Evolutionary conservation across 2,888 invertebrate species (phyloP), one percentile per base, ranked within the genome.

Genomic region (Drosophila borborema): DNA sequence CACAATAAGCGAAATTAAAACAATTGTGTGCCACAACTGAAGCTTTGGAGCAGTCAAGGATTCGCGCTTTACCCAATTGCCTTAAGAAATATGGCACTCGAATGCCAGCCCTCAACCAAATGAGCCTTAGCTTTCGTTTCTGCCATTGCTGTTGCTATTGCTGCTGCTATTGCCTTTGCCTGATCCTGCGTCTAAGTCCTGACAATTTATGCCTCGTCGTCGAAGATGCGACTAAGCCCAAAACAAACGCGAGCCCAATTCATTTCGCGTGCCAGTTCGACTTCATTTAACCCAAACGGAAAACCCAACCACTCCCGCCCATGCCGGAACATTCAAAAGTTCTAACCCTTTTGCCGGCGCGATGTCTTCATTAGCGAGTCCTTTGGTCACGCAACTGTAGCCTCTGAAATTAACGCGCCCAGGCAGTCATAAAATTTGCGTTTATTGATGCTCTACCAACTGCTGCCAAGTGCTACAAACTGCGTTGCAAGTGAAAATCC

Each of bases 251-350:
- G 67, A 18, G 51, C 72, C 77, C 90, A 87, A 89, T 89, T 89
- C 90, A 82, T 90, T 86, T 78, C 72, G 67, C 82, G 82, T 90
- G 84, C 85, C 89, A 64, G 91, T 91, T 92, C 89, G 91, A 91
- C 91, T 91, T 90, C 91, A 91, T 91, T 91, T 91, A 91, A 90
- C 91, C 90, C 82, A 28, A 34, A 66, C 58, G 56, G 58, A 46
- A 40, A 48, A 54, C 62, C 49, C 40, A 16, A 6, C 20, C 31
- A 55, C 43, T 20, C 16, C 58, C 48, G n/a, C 56, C 60, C 54
- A 23, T n/a, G 36, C 20, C 14, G 14, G 20, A 34, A 23, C 43
- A 48, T 18, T 66, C 18, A 41, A 55, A 63, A 62, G 16, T 63
- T 55, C 59, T 63, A 82, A 76, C 88, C 88, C 88, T 85, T 83